Base-by-base conservation (phyloP, 2,113 vertebrate genomes). In the Pardalotus punctatus region DNA sequence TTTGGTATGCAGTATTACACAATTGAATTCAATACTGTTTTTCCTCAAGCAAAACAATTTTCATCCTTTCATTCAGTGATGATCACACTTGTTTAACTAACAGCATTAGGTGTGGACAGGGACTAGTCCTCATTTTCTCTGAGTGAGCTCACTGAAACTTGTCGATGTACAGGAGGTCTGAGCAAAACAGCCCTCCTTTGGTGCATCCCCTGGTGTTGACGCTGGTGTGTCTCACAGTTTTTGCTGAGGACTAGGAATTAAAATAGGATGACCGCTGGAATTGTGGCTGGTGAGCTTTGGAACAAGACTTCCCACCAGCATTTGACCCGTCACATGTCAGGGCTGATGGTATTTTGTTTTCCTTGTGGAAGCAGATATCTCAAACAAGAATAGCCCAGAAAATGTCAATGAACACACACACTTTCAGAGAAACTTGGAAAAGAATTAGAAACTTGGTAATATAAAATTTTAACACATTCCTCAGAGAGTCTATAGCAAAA, bases 41-140 rank as follows among this genome's bases (percentile, higher is more conserved):
- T 91, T 89, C 76, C 71, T 76, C 61, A 72, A 89, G 71, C 20
- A 91, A 94, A 92, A 64, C 43, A 85, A 76, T 76, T 71, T 90
- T 54, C 53, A 78, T 56, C 20, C 31, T 82, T 92, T 80, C 42
- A 60, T 82, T 85, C 58, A 76, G n/a, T 22, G 60, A 33, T 53
- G 33, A 91, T 79, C 61, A 61, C 28, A 72, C 9, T 78, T 51
- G 11, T 89, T 95, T 84, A 86, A 78, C 42, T 23, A 90, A 60
- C 7, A 64, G 6, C 12, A 27, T 25, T 60, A 61, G 11, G 25
- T 58, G 27, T 65, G n/a, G 54, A 58, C 23, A 70, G 42, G 33
- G 25, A 61, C 47, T 85, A 65, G 31, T 43, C 12, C 40, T 92
- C 15, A 50, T 89, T 89, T 95, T 84, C 54, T 89, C 24, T 58